phyloP scores from a whole-genome alignment of 1,140 invertebrate species.

The Arion vulgaris region DNA sequence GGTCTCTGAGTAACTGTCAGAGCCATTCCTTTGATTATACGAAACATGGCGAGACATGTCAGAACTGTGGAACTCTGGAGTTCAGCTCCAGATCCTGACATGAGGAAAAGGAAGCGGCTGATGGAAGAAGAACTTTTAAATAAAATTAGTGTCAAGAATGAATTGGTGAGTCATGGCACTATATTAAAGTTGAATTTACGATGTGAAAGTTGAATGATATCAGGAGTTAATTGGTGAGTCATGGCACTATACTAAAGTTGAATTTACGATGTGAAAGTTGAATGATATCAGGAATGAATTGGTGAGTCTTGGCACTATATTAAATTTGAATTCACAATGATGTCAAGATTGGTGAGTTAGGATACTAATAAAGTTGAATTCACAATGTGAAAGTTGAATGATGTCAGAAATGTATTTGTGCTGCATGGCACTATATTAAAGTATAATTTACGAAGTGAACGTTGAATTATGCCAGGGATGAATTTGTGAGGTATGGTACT shows the following conservation, averaged over 20 bases:
- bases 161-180: conserved; percentile 9
- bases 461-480: not conserved
- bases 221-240: too few relatives aligned
- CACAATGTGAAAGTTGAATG: not conserved
- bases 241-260: too few relatives aligned
- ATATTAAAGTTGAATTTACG: not conserved
- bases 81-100: not conserved
- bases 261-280: not conserved
- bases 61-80: not conserved
- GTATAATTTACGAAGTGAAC: too few relatives aligned
- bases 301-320: not conserved
- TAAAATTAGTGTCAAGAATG: conserved; percentile 21
- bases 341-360: too few relatives aligned
- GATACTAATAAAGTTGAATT: too few relatives aligned
- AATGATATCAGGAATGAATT: not conserved
- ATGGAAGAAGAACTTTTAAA: conserved; percentile 27
- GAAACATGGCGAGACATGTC: not conserved
- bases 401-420: not conserved
- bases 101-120: not conserved
- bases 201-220: not conserved
- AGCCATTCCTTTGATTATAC: too few relatives aligned
- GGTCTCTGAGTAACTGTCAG: too few relatives aligned
- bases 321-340: not conserved
- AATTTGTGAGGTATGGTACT: too few relatives aligned
- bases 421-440: not conserved